Percentiles rank a stretch among this genome's conserved stretches.
Conservation (phyloP, 1,140 invertebrate species). For the Hylaeus volcanicus region DNA sequence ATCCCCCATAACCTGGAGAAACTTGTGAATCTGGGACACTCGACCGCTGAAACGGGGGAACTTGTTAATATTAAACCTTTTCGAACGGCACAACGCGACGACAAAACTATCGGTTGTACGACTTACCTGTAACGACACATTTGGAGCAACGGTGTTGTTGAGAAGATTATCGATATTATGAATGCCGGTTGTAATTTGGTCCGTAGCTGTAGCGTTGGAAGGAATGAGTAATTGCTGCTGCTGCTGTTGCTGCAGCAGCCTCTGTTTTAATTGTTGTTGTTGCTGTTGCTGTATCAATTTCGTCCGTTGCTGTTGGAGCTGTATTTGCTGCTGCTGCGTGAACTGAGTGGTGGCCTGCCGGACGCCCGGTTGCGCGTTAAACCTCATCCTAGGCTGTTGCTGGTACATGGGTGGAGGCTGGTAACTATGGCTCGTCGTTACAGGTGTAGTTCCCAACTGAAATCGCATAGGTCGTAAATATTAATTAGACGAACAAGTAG, state of each 20-base stretch:
- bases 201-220: constrained; percentile 84
- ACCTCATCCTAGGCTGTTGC: constrained; percentile 75
- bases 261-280: constrained; percentile 81
- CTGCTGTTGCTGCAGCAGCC: constrained; percentile 85
- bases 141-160: constrained; percentile 90
- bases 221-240: constrained; percentile 86
- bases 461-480: constrained; percentile 34
- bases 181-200: constrained; percentile 83
- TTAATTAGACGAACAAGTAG: background rate
- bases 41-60: constrained; percentile 79
- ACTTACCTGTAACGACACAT: constrained; percentile 86
- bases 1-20: constrained; percentile 84
- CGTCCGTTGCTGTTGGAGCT: constrained; percentile 74
- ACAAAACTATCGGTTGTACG: background rate
- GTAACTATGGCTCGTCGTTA: constrained; percentile 77
- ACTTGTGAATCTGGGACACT: constrained; percentile 88
- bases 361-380: constrained; percentile 72
- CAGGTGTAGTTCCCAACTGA: constrained; percentile 75
- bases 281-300: constrained; percentile 76
- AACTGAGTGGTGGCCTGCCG: constrained; percentile 71
- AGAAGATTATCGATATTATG: constrained; percentile 89
- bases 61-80: background rate
- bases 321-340: constrained; percentile 74
- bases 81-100: too few species aligned
- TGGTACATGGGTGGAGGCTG: constrained; percentile 81